phyloP scores from a whole-genome alignment of 2,113 vertebrate species.

The Callorhinus ursinus region DNA sequence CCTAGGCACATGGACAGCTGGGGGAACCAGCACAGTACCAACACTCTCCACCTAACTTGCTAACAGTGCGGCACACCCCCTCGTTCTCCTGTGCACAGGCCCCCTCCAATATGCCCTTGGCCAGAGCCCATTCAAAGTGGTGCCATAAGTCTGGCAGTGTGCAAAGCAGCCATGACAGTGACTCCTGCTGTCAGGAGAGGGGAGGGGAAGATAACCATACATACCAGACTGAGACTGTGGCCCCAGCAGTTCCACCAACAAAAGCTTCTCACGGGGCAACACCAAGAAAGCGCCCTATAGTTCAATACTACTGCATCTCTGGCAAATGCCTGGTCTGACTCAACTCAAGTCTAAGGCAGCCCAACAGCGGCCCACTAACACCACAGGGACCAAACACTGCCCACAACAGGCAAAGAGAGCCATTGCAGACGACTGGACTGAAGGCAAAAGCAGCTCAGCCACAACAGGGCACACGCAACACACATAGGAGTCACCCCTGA shows the following conservation, averaged over 20 bases:
- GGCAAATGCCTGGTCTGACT: background rate
- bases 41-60: background rate
- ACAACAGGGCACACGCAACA: background rate
- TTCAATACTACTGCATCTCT: background rate
- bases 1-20: background rate
- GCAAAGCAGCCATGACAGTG: background rate
- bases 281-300: background rate
- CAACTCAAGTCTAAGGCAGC: background rate
- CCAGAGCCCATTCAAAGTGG: background rate
- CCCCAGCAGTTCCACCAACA: background rate
- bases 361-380: background rate
- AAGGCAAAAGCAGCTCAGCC: background rate
- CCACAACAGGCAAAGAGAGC: background rate
- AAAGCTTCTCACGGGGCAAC: background rate
- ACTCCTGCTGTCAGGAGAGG: too few species aligned
- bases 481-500: background rate
- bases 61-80: background rate
- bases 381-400: background rate
- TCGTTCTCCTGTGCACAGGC: background rate
- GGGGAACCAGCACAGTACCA: background rate
- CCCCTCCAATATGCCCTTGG: background rate
- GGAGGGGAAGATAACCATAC: background rate
- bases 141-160: background rate
- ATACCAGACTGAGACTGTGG: background rate
- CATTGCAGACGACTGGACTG: background rate